Base-by-base conservation (phyloP, 2,888 invertebrate genomes). In the Athripsodes cinereus region DNA sequence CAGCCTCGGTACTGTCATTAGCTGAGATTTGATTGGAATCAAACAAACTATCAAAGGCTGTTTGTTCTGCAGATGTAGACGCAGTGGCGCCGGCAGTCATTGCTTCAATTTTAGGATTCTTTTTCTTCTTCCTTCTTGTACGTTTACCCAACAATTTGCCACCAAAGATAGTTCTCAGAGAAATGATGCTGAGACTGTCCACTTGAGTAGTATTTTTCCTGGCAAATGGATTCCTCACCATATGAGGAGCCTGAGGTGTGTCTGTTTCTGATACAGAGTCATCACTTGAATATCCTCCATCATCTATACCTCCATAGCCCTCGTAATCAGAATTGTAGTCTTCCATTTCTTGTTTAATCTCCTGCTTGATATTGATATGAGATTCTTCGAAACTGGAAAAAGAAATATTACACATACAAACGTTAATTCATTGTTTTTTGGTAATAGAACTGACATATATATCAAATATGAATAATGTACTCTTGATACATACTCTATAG, bases 91-190 rank as follows among this genome's bases (percentile, higher is more conserved):
- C 10, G 26, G 26, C 3, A 10, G 3, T 26, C 26, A 26, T 26
- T 26, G 26, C 26, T 44, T 44, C 44, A 8, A 44, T 8, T 44
- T 44, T 18, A 13, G 44, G 18, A 44, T 44, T 44, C 44, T 20
- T 47, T 13, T 47, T 47, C 18, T 44, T 44, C 47, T 47, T 47
- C 6, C 34, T 16, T 13, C 19, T 48, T 2, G 35, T 52, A 40
- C 55, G 55, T 68, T 75, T 47, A 66, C 70, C 0, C 72, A 72
- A 0, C 73, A 70, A 65, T 53, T 68, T 69, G 2, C 66, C 64
- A 0, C 75, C 74, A 66, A 73, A 75, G 49, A 77, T 66, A 0
- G 69, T 71, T 57, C 72, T 73, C 0, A 78, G 56, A 0, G 71
- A 58, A 0, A 77, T 62, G 0, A 66, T 66, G 0, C 69, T 65